These are phyloP conservation scores for Marronus borbonicus DNA, from an alignment of 2,888 invertebrate genomes.

Conservation along the genomic window DNA sequence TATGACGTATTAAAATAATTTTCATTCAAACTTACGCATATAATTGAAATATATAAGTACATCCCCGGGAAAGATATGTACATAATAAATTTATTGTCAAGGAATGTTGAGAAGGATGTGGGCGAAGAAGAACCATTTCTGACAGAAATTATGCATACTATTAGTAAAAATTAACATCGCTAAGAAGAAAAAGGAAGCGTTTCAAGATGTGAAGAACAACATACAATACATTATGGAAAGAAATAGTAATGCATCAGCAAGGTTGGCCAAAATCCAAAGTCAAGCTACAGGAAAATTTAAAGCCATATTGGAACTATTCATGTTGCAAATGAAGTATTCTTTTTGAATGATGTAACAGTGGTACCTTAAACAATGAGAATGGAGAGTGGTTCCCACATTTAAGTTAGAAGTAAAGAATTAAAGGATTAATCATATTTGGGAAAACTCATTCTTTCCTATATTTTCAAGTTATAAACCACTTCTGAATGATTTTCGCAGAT, in stretches of 20 bases:
- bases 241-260: too few relatives aligned
- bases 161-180: not conserved
- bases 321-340: not conserved
- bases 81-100: not conserved
- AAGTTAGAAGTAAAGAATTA: too few relatives aligned
- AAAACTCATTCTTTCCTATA: too few relatives aligned
- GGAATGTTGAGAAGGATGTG: not conserved
- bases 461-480: too few relatives aligned
- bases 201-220: not conserved
- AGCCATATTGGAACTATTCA: not conserved
- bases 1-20: too few relatives aligned
- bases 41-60: too few relatives aligned
- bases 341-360: not conserved
- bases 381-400: not conserved
- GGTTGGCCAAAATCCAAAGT: not conserved
- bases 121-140: not conserved
- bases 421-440: too few relatives aligned
- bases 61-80: conserved; percentile 3
- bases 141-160: not conserved
- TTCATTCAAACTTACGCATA: too few relatives aligned
- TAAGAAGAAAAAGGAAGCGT: not conserved
- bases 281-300: not conserved
- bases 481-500: too few relatives aligned
- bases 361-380: not conserved
- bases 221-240: not conserved